Conservation (phyloP, 2,888 invertebrate genomes). For the Pammene aurita region DNA sequence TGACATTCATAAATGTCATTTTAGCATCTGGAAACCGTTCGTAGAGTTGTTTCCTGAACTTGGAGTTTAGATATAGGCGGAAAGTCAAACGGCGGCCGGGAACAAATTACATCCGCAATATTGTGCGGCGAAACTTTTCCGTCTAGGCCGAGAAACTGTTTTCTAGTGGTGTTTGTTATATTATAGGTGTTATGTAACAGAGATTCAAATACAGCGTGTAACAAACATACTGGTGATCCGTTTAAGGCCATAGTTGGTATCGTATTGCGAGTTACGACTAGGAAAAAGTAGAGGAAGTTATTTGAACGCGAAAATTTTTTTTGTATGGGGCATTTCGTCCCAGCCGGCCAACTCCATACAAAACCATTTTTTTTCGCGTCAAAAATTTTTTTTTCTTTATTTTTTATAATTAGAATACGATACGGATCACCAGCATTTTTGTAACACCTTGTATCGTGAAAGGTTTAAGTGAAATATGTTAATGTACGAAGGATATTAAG, state of each 20-base stretch:
- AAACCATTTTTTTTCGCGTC: too few species aligned
- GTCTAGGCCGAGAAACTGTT: conserved; percentile 23
- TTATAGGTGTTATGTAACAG: not conserved
- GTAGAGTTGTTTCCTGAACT: conserved; percentile 8
- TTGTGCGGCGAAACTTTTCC: conserved; percentile 32
- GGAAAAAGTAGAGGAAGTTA: too few species aligned
- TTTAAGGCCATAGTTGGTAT: too few species aligned
- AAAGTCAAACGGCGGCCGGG: conserved; percentile 20
- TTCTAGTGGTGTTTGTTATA: conserved; percentile 10
- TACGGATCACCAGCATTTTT: too few species aligned
- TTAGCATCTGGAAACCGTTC: conserved; percentile 2
- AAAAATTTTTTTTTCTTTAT: too few species aligned
- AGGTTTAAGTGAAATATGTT: not conserved
- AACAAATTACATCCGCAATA: conserved; percentile 38
- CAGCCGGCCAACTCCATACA: too few species aligned
- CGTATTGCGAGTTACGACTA: too few species aligned
- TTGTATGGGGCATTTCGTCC: too few species aligned
- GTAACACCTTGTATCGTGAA: too few species aligned
- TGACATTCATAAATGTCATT: not conserved
- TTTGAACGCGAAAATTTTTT: too few species aligned
- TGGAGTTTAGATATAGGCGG: not conserved
- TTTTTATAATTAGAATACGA: too few species aligned
- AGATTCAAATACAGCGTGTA: not conserved
- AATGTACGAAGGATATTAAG: not conserved
- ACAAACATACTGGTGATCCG: too few species aligned